Conservation (phyloP, 2,113 vertebrate species). For the Naja naja region DNA sequence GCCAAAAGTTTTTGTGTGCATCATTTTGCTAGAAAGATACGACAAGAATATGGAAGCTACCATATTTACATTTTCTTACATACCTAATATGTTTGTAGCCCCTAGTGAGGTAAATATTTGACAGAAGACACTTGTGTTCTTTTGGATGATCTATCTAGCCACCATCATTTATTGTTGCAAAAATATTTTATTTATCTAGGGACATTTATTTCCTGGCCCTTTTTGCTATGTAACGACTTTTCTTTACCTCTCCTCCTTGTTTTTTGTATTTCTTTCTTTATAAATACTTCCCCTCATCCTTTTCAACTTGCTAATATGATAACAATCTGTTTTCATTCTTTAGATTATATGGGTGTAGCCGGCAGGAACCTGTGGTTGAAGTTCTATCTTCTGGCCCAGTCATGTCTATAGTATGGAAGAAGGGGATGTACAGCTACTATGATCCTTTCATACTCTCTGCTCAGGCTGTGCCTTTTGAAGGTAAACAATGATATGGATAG, state of each 20-base stretch:
- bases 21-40: not conserved
- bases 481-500: constrained; percentile 63
- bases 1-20: not conserved
- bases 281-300: not conserved
- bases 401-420: constrained; percentile 92
- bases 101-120: not conserved
- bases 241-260: not conserved
- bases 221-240: not conserved
- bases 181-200: not conserved
- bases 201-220: not conserved
- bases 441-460: constrained; percentile 85
- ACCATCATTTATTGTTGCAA: not conserved
- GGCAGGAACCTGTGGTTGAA: constrained; percentile 77
- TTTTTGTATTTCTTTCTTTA: not conserved
- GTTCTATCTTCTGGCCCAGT: constrained; percentile 82
- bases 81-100: not conserved
- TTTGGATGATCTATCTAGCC: not conserved
- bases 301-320: not conserved
- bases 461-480: constrained; percentile 69
- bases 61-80: not conserved
- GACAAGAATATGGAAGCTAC: not conserved
- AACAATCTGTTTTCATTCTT: not conserved
- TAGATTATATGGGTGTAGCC: constrained; percentile 88
- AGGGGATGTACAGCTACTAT: constrained; percentile 85
- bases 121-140: not conserved